These are phyloP conservation scores for Drosophila nasuta DNA, from an alignment of 1,140 invertebrate species.

Conservation along the genomic window DNA sequence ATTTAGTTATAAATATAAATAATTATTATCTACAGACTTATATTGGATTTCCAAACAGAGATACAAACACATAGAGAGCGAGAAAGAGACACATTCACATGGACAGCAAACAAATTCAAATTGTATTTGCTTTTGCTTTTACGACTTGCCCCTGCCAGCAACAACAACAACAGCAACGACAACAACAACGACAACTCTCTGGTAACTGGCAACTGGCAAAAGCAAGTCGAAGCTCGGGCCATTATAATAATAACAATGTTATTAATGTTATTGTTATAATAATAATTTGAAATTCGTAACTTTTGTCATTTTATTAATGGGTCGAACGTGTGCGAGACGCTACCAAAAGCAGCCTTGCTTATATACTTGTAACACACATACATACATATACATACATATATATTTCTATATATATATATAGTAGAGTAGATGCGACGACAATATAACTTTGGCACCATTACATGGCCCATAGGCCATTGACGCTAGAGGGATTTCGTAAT, in stretches of 20 bases:
- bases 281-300: constrained; percentile 82
- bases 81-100: constrained; percentile 53
- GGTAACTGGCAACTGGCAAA: constrained; percentile 7
- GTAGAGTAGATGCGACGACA: neutral
- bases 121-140: constrained; percentile 59
- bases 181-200: constrained; percentile 11
- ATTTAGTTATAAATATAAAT: constrained; percentile 83
- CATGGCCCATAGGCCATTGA: constrained; percentile 51
- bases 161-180: constrained; percentile 8
- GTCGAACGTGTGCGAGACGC: constrained; percentile 71
- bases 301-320: constrained; percentile 84
- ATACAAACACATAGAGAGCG: constrained; percentile 3
- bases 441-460: constrained; percentile 24
- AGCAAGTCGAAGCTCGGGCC: constrained; percentile 39
- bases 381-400: constrained; percentile 2
- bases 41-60: constrained; percentile 60
- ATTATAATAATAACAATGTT: constrained; percentile 71
- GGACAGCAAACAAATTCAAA: constrained; percentile 46
- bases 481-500: constrained; percentile 47
- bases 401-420: constrained; percentile 5
- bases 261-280: constrained; percentile 82
- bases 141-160: constrained; percentile 40
- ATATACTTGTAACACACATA: constrained; percentile 15
- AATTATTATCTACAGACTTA: constrained; percentile 74
- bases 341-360: constrained; percentile 22